Evolutionary conservation across 2,888 invertebrate genomes (phyloP), one percentile per base, ranked within the genome.

Genomic region (Parasteatoda lunata): DNA sequence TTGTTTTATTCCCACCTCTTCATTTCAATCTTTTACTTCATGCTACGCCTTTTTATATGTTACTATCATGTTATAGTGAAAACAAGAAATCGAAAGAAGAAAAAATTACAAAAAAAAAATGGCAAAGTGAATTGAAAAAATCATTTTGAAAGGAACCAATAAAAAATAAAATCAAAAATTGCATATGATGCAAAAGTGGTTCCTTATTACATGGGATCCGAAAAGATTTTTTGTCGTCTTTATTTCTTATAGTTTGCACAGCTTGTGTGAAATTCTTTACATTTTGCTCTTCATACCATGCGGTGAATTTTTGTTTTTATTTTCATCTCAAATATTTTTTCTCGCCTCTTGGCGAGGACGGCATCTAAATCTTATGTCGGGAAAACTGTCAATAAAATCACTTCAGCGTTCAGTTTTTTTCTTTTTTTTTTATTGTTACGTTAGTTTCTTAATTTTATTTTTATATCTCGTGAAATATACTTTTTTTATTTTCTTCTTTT

Each of bases 151-250:
- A 81, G 48, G 73, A 47, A 66, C 75, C 73, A 81, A 68, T 81
- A 72, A 72, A 48, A 68, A 81, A 66, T 47, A 68, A 81, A 68
- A 68, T 71, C 48, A 72, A 75, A 81, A 81, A 81, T 81, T 81
- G 81, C 81, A 81, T 75, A 68, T 81, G 81, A 81, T 75, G 81
- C 81, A 75, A 81, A 81, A 81, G 68, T 59, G 49, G 81, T 13
- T 69, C 59, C 81, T 81, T 81, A 81, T 81, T 81, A 81, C 81
- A 73, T 15, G 68, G 47, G 75, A 81, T 73, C 66, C 45, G 59
- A 54, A 78, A 68, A 13, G 45, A 9, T 30, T 45, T 11, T 71
- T 49, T 65, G n/a, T 45, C 65, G 6, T 64, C 47, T 75, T 73
- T n/a, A 30, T 68, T 68, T 64, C 52, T 73, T 51, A 30, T 45